phyloP scores from a whole-genome alignment of 2,797 vertebrate species.

The Australoheros facetus region DNA sequence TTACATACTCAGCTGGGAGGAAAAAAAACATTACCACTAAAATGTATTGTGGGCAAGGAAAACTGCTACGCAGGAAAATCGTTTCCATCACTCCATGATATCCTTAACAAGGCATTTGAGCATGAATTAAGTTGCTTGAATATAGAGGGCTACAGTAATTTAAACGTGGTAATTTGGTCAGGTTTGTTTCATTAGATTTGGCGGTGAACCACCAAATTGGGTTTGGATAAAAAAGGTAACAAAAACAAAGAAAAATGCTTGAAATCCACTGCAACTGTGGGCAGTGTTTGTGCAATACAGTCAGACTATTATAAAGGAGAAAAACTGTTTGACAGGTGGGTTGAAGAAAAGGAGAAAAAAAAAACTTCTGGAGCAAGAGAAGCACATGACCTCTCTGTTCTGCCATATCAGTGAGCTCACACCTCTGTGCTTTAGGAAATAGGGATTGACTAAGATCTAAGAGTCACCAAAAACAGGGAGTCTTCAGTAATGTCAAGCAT shows the following conservation, averaged over 20 bases:
- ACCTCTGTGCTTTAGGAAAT: constrained; percentile 49
- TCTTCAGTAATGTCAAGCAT: constrained; percentile 67
- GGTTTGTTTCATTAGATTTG: constrained; percentile 35
- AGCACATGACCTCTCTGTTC: constrained; percentile 17
- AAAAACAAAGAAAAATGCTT: background rate
- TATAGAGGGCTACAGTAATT: constrained; percentile 17
- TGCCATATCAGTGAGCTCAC: constrained; percentile 22
- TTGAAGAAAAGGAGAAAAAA: background rate
- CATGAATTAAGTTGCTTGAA: constrained; percentile 31
- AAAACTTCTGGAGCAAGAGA: constrained; percentile 16
- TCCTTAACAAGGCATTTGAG: constrained; percentile 32
- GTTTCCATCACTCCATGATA: constrained; percentile 32
- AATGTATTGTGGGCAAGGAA: constrained; percentile 37
- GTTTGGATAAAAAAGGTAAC: background rate
- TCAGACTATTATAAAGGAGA: constrained; percentile 23
- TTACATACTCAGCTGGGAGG: constrained; percentile 20
- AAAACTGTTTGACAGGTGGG: constrained; percentile 27
- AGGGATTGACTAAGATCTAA: constrained; percentile 53
- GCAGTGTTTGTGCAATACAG: background rate
- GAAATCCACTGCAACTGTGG: constrained; percentile 10
- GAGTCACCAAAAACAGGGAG: constrained; percentile 61
- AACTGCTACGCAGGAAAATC: constrained; percentile 41
- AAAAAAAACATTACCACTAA: constrained; percentile 25
- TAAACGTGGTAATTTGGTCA: constrained; percentile 1
- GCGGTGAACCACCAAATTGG: constrained; percentile 16